These are phyloP conservation scores for Neoseiulus cucumeris DNA, from an alignment of 1,140 invertebrate species.

Conservation along the genomic window DNA sequence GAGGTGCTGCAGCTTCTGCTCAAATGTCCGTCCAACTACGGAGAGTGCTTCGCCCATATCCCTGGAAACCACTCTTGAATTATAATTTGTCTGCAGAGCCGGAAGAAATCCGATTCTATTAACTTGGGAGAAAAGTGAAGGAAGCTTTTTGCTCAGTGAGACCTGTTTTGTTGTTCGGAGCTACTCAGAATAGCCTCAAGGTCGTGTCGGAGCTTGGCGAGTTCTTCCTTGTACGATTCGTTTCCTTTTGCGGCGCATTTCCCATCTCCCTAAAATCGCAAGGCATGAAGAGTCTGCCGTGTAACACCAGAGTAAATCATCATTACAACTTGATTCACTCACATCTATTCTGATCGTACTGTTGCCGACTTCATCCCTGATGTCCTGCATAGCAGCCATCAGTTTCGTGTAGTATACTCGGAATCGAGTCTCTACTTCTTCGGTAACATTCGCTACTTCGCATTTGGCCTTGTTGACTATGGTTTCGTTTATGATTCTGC, in stretches of 20 bases:
- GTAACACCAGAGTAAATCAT: too few relatives aligned
- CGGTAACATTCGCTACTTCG: background rate
- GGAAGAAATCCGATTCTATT: too few relatives aligned
- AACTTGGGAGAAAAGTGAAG: too few relatives aligned
- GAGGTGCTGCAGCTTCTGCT: background rate
- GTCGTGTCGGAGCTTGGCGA: background rate
- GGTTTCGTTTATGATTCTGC: constrained; percentile 6
- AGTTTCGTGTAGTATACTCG: background rate
- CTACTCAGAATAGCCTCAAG: background rate
- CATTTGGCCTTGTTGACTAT: constrained; percentile 5
- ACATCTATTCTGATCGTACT: background rate
- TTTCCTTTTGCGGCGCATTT: background rate
- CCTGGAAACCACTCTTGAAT: background rate
- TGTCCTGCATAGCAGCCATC: background rate
- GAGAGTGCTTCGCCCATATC: constrained; percentile 7
- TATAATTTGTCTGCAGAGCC: too few relatives aligned
- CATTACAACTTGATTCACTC: background rate
- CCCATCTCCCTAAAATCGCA: background rate
- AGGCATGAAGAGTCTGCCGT: too few relatives aligned
- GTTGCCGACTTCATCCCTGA: background rate
- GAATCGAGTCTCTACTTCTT: background rate
- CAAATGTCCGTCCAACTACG: constrained; percentile 7
- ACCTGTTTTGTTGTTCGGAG: constrained; percentile 8
- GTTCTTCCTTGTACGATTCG: constrained; percentile 4
- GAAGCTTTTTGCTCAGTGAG: too few relatives aligned